Conservation (phyloP, 1,140 invertebrate genomes). For the Drosophila sechellia region DNA sequence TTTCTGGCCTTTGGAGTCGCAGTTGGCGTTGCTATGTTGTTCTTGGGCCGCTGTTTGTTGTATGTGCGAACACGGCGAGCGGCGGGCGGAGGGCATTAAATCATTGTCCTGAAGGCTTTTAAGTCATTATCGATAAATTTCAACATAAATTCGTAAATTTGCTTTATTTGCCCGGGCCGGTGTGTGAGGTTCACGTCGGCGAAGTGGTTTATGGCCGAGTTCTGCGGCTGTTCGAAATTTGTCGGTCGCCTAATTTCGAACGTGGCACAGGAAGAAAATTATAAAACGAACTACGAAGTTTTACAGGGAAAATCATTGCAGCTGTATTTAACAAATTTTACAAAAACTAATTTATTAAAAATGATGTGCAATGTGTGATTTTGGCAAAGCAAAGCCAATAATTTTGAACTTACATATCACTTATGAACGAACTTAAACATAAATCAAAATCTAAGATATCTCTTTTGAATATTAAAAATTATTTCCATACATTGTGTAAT, state of each 20-base stretch:
- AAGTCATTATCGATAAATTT: constrained; percentile 84
- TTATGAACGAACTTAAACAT: too few species aligned
- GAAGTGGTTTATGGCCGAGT: constrained; percentile 44
- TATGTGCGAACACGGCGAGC: constrained; percentile 65
- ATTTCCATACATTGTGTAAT: too few species aligned
- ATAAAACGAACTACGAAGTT: not conserved
- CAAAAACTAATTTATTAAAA: too few species aligned
- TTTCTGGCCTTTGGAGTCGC: constrained; percentile 12
- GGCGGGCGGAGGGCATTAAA: constrained; percentile 63
- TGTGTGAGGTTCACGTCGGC: constrained; percentile 41
- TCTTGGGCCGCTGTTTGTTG: constrained; percentile 20
- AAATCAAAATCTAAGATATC: too few species aligned
- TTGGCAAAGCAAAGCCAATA: too few species aligned
- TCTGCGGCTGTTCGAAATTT: constrained; percentile 52
- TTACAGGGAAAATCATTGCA: not conserved
- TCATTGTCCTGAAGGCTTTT: constrained; percentile 84
- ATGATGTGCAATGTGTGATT: too few species aligned
- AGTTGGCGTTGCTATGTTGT: constrained; percentile 38
- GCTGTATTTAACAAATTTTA: too few species aligned
- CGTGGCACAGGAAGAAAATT: constrained; percentile 9
- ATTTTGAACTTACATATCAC: too few species aligned
- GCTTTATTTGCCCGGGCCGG: constrained; percentile 74
- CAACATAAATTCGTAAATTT: constrained; percentile 84
- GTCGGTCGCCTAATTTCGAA: constrained; percentile 65
- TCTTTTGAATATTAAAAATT: too few species aligned